These are phyloP conservation scores for Otus sunia DNA, from an alignment of 2,113 vertebrate genomes.

Conservation along the genomic window DNA sequence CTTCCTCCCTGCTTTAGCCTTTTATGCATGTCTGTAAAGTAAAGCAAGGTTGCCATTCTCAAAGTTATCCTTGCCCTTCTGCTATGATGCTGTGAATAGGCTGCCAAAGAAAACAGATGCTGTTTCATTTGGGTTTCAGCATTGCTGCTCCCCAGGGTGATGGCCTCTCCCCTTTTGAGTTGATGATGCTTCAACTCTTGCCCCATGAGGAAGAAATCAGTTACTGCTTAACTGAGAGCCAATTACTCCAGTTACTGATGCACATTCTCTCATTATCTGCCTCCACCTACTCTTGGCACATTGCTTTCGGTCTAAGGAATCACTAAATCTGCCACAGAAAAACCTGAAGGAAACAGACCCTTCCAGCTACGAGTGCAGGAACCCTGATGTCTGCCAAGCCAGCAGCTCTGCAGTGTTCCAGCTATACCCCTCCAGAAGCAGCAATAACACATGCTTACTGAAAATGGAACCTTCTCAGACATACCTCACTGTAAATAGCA, in stretches of 20 bases:
- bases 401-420: neutral
- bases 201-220: neutral
- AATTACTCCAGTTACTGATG: neutral
- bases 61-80: neutral
- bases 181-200: neutral
- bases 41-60: neutral
- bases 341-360: neutral
- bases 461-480: neutral
- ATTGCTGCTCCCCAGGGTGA: neutral
- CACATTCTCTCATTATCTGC: neutral
- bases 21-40: neutral
- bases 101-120: neutral
- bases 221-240: neutral
- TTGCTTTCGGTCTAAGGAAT: neutral
- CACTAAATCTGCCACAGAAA: neutral
- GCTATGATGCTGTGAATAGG: accelerated
- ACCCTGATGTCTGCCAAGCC: neutral
- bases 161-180: neutral
- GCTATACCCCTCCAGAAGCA: neutral
- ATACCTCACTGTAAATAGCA: neutral
- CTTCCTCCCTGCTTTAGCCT: neutral
- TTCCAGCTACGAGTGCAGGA: neutral
- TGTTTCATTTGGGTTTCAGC: neutral
- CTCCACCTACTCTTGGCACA: neutral
- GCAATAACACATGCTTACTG: accelerated